phyloP scores from a whole-genome alignment of 2,797 vertebrate species.

The Sphenodon punctatus region DNA sequence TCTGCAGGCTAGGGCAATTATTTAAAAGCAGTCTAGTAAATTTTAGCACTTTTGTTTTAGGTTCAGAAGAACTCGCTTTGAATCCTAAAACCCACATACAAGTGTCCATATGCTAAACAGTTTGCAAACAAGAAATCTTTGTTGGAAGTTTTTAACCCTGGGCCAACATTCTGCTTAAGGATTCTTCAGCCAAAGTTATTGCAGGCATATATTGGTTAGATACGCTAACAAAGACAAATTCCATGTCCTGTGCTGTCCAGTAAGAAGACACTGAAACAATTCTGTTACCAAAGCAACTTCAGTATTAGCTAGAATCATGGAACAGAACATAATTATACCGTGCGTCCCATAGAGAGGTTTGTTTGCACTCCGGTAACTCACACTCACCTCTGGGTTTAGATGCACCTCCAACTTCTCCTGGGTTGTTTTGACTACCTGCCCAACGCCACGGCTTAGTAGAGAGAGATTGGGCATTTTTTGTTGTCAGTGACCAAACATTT shows the following conservation, averaged over 20 bases:
- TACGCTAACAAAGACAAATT: neutral
- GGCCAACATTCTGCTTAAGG: neutral
- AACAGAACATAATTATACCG: neutral
- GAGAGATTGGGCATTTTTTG: conserved; percentile 78
- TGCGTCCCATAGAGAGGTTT: neutral
- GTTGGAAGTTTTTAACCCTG: neutral
- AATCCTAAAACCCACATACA: neutral
- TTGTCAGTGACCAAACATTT: conserved; percentile 29
- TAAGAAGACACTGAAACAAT: neutral
- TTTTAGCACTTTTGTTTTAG: neutral
- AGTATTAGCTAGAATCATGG: neutral
- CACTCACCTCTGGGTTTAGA: conserved; percentile 80
- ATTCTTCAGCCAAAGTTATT: neutral
- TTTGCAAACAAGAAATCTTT: neutral
- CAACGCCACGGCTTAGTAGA: conserved; percentile 79
- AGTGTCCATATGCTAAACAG: neutral
- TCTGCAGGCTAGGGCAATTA: conserved; percentile 1
- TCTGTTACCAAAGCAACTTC: neutral
- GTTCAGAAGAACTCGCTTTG: neutral
- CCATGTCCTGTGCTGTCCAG: too few relatives aligned
- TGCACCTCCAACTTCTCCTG: conserved; percentile 79
- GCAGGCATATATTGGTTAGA: neutral
- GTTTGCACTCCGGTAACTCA: neutral
- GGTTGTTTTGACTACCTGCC: conserved; percentile 66
- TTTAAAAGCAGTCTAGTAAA: neutral